Evolutionary conservation across 2,113 vertebrate genomes (phyloP).

Genomic region (Hemibagrus wyckioides): DNA sequence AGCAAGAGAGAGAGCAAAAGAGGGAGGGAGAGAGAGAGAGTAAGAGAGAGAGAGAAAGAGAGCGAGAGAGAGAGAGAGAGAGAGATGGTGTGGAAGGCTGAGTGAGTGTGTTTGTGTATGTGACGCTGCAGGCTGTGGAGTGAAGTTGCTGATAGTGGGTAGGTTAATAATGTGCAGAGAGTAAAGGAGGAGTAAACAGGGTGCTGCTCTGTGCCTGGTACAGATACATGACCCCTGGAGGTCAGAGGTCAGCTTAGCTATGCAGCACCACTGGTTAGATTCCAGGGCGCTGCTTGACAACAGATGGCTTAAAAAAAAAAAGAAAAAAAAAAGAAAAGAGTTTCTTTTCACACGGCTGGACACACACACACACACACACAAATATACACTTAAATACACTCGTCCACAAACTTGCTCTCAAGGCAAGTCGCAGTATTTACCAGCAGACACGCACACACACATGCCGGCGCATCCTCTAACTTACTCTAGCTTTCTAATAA

Average conservation of each 20-base stretch:
- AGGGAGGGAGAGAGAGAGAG: no score
- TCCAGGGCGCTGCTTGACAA: constrained; percentile 88
- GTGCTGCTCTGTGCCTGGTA: constrained; percentile 84
- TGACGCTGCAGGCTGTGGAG: constrained; percentile 51
- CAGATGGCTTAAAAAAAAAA: constrained; percentile 81
- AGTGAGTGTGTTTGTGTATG: constrained; percentile 10
- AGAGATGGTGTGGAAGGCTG: constrained; percentile 25
- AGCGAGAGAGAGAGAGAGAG: constrained; percentile 36
- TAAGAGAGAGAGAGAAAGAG: constrained; percentile 51
- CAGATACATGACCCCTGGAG: constrained; percentile 72
- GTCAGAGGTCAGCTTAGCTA: constrained; percentile 85
- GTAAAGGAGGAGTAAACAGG: constrained; percentile 84
- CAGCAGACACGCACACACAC: neutral
- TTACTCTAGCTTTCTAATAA: constrained; percentile 81
- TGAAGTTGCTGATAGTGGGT: constrained; percentile 58
- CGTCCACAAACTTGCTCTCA: constrained; percentile 12
- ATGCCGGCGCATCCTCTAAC: constrained; percentile 59
- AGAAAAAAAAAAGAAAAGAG: constrained; percentile 67
- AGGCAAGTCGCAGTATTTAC: neutral
- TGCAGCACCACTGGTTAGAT: constrained; percentile 90
- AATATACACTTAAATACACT: constrained; percentile 54
- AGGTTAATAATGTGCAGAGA: constrained; percentile 68
- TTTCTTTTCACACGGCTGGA: constrained; percentile 78
- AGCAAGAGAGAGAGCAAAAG: constrained; percentile 47
- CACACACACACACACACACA: constrained; percentile 77